Evolutionary conservation across 1,140 invertebrate genomes (phyloP), one percentile per base, ranked within the genome.

Genomic region (Danaus melanippus): DNA sequence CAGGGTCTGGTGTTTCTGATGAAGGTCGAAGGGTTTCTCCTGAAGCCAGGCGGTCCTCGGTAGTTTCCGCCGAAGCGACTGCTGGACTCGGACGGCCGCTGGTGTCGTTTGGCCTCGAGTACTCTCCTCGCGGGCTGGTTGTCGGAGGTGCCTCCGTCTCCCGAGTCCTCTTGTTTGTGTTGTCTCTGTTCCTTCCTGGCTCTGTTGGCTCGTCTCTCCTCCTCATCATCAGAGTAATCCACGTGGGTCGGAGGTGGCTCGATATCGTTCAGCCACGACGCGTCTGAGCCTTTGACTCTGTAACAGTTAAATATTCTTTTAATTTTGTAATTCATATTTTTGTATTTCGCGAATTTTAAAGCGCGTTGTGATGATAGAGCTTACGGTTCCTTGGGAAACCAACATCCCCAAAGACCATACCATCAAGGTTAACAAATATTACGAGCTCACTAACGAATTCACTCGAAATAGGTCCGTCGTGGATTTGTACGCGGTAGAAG

Each of bases 141-240:
- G 45, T 69, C 75, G 10, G 82, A 83, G 6, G 77, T 73, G 41
- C 85, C 79, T 0, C 77, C 80, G 53, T 54, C 64, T 8, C 69
- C 64, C 2, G 56, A 15, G 2, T 68, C 58, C 10, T 72, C 69
- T 21, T 66, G 52, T 45, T 63, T 60, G 17, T 61, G 55, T 42
- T 73, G 70, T 55, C 64, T 71, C 9, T 67, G 70, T 44, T 84
- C 77, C 48, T 87, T 87, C 12, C 70, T 72, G 2, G 80, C 78
- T 48, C 64, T 74, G n/a, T 82, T 87, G 0, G 85, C 88, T 53
- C 73, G 77, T 50, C 89, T 85, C 79, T 97, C 95, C 67, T 92
- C 89, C 72, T 97, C 96, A 77, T 98, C 96, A 74, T 97, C 96
- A 0, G 96, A 97, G 88, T 92, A 97, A 39, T 96, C 95, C 0